phyloP scores from a whole-genome alignment of 2,797 vertebrate species.

The Epinephelus malabaricus region DNA sequence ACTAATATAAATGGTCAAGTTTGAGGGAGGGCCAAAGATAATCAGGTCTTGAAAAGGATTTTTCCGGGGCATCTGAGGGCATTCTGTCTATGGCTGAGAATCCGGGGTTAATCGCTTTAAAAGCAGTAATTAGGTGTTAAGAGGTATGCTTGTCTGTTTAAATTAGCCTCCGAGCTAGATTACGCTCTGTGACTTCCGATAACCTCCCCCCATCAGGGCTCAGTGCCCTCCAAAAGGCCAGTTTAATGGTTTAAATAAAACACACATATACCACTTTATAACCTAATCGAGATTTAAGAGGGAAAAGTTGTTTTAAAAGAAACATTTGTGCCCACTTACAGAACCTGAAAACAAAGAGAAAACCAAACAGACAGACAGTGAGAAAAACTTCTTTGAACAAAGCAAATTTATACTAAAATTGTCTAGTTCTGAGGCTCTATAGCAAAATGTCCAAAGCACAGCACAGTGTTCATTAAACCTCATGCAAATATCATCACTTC shows the following conservation, averaged over 20 bases:
- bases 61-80: conserved; percentile 67
- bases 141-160: conserved; percentile 82
- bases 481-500: conserved; percentile 18
- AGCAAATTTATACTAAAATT: not conserved
- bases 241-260: conserved; percentile 53
- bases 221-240: conserved; percentile 49
- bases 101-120: conserved; percentile 84
- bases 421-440: conserved; percentile 3
- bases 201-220: conserved; percentile 61
- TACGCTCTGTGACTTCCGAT: conserved; percentile 75
- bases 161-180: conserved; percentile 80
- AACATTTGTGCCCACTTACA: conserved; percentile 1
- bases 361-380: conserved; percentile 3
- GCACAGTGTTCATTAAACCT: conserved; percentile 22
- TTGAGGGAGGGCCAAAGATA: conserved; percentile 43
- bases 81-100: conserved; percentile 76
- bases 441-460: conserved; percentile 30
- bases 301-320: conserved; percentile 15
- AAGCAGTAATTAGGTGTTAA: conserved; percentile 84
- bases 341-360: conserved; percentile 8
- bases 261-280: conserved; percentile 28
- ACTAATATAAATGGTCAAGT: conserved; percentile 19
- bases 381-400: conserved; percentile 6
- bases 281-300: conserved; percentile 21
- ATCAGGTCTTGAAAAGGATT: conserved; percentile 58